phyloP scores from a whole-genome alignment of 2,797 vertebrate species.

The Iguana delicatissima region DNA sequence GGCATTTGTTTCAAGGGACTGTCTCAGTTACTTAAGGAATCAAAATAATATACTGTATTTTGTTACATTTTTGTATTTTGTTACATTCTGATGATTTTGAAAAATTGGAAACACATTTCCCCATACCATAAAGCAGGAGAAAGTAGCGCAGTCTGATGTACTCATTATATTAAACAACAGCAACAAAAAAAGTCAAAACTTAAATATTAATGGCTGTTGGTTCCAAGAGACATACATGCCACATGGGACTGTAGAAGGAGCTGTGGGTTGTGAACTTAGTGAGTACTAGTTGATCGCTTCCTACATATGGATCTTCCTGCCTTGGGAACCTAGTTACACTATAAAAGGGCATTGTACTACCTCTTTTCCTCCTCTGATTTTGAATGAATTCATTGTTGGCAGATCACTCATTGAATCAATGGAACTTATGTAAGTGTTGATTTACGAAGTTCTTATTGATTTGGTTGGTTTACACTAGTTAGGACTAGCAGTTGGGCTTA shows the following conservation, averaged over 20 bases:
- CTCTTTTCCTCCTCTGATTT: not conserved
- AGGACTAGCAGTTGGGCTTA: too few relatives aligned
- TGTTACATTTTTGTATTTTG: not conserved
- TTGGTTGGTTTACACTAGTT: too few relatives aligned
- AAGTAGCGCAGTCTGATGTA: not conserved
- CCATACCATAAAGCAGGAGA: not conserved
- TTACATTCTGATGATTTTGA: not conserved
- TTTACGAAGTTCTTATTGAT: too few relatives aligned
- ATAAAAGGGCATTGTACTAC: not conserved
- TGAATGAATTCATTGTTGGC: not conserved
- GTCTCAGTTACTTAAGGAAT: not conserved
- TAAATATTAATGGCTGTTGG: not conserved
- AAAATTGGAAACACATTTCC: not conserved
- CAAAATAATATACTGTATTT: not conserved
- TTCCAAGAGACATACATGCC: not conserved
- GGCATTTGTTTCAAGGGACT: conserved; percentile 1
- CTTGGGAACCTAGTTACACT: not conserved
- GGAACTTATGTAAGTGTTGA: too few relatives aligned
- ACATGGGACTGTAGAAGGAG: not conserved
- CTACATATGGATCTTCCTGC: not conserved
- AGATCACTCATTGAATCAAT: not conserved
- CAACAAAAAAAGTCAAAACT: not conserved
- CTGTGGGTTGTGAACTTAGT: not conserved
- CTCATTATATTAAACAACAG: not conserved
- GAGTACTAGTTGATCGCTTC: not conserved